Evolutionary conservation across 2,113 vertebrate species (phyloP).

Genomic region (Ceuthmochares aereus): DNA sequence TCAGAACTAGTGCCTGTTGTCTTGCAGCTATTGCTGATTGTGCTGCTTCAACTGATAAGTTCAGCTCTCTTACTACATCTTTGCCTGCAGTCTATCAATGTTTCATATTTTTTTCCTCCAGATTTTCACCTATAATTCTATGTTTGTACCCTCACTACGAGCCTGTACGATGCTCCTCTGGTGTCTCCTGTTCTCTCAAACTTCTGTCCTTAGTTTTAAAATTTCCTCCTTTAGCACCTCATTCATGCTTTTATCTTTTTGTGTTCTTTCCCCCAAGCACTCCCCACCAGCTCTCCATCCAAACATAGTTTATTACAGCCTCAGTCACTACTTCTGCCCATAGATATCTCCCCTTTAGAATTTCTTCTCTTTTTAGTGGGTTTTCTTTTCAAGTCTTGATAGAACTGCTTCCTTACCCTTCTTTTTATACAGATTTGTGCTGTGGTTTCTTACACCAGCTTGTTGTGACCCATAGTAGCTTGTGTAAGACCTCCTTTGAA

Average conservation of each 20-base stretch:
- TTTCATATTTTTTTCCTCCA: neutral
- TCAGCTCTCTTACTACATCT: neutral
- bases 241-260: neutral
- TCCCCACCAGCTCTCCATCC: neutral
- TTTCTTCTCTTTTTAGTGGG: neutral
- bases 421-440: neutral
- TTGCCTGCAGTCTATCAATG: neutral
- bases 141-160: neutral
- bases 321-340: neutral
- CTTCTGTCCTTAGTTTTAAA: neutral
- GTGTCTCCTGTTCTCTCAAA: neutral
- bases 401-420: neutral
- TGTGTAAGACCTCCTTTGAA: neutral
- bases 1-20: neutral
- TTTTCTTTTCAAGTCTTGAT: neutral
- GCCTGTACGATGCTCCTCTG: neutral
- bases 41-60: neutral
- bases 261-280: neutral
- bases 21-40: conserved; percentile 14
- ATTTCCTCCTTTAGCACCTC: neutral
- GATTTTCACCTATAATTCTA: neutral
- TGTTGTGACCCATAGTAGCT: neutral
- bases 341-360: neutral
- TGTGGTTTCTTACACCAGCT: neutral
- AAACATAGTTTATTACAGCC: neutral